Evolutionary conservation across 2,888 invertebrate genomes (phyloP).

Genomic region (Agonopterix subpropinquella): DNA sequence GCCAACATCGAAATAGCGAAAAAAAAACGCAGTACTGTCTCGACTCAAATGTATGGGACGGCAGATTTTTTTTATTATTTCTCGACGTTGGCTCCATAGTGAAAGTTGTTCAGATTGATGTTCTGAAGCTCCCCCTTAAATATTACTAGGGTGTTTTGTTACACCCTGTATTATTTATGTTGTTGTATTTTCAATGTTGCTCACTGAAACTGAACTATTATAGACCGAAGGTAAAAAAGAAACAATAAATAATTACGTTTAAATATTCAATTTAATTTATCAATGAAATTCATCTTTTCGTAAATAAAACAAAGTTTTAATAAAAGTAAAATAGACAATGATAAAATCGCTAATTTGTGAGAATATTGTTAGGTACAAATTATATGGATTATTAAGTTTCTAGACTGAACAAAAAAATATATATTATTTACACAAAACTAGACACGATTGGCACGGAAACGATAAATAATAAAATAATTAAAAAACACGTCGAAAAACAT

Average conservation of each 20-base stretch:
- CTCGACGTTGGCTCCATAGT: no score
- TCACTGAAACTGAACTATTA: no score
- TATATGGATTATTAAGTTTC: constrained; percentile 20
- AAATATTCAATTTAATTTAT: constrained; percentile 59
- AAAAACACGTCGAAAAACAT: constrained; percentile 32
- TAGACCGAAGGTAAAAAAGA: constrained; percentile 12
- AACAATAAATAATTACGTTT: constrained; percentile 20
- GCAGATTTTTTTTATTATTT: no score
- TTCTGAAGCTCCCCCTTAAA: no score
- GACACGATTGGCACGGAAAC: constrained; percentile 60
- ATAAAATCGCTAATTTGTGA: constrained; percentile 35
- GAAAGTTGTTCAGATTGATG: no score
- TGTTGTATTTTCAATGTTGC: no score
- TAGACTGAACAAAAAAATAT: constrained; percentile 6
- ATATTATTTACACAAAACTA: constrained; percentile 21
- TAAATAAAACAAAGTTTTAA: constrained; percentile 38
- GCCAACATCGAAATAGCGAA: no score
- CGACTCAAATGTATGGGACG: no score
- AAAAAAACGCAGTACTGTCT: no score
- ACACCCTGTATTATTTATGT: no score
- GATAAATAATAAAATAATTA: constrained; percentile 36
- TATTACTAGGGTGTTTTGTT: no score
- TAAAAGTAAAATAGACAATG: constrained; percentile 36
- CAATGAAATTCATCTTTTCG: constrained; percentile 48
- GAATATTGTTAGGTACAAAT: constrained; percentile 38